Conservation (phyloP, 2,888 invertebrate species). For the Pristionchus japonicus region DNA sequence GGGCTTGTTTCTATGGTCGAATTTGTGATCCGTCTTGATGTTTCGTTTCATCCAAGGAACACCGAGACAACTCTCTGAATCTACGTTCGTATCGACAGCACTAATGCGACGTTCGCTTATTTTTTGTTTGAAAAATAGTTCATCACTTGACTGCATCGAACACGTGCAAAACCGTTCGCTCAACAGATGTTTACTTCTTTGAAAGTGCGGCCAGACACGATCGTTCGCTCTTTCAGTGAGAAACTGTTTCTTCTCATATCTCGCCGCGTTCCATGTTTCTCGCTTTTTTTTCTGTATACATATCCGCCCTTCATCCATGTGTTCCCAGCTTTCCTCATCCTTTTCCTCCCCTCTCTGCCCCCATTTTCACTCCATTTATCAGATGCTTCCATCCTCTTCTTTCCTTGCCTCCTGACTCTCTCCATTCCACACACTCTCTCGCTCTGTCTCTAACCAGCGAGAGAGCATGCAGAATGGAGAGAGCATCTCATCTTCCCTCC, state of each 20-base stretch:
- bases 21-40: no score
- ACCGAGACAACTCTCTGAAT: no score
- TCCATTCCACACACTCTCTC: no score
- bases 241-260: neutral
- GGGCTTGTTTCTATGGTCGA: no score
- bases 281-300: neutral
- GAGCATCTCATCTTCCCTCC: neutral
- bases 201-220: no score
- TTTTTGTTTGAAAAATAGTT: neutral
- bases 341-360: neutral
- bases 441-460: no score
- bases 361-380: conserved; percentile 2
- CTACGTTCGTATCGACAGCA: no score
- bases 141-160: neutral
- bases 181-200: no score
- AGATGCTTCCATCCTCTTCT: neutral
- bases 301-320: neutral
- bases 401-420: no score
- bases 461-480: no score
- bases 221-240: no score
- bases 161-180: neutral
- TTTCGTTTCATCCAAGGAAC: no score
- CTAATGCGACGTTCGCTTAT: neutral
- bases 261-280: neutral
- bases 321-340: neutral